Conservation (phyloP, 2,797 vertebrate species). For the Periophthalmus magnuspinnatus region DNA sequence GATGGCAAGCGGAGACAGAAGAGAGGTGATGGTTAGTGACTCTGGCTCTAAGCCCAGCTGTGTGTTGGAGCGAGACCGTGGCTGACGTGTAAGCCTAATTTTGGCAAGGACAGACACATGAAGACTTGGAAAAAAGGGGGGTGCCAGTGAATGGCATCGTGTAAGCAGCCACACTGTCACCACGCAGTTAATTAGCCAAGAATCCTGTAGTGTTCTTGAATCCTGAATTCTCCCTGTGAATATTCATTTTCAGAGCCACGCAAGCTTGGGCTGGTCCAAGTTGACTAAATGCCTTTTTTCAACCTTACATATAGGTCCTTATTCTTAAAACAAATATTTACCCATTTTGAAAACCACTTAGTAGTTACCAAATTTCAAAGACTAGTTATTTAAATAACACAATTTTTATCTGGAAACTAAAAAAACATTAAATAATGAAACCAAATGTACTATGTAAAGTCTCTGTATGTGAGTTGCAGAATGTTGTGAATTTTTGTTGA, state of each 20-base stretch:
- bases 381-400: background rate
- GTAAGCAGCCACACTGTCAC: conserved; percentile 7
- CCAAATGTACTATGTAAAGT: no score
- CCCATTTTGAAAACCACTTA: background rate
- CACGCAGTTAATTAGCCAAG: background rate
- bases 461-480: conserved; percentile 12
- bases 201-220: background rate
- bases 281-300: background rate
- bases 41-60: conserved; percentile 74
- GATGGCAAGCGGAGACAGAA: conserved; percentile 56
- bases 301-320: background rate
- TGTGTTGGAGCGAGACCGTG: conserved; percentile 74
- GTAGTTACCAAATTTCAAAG: background rate
- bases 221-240: background rate
- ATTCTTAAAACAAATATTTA: background rate
- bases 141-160: conserved; percentile 43
- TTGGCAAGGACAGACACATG: conserved; percentile 69
- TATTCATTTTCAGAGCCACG: background rate
- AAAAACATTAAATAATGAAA: no score
- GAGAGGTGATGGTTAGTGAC: conserved; percentile 46
- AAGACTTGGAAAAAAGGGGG: conserved; percentile 24
- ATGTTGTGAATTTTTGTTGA: conserved; percentile 22
- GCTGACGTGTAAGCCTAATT: conserved; percentile 79
- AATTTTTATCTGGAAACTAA: no score
- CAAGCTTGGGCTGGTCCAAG: background rate